Percentiles rank a stretch among this genome's conserved stretches.
phyloP scores from a whole-genome alignment of 2,888 invertebrate species.

The Andrena hattorfiana region DNA sequence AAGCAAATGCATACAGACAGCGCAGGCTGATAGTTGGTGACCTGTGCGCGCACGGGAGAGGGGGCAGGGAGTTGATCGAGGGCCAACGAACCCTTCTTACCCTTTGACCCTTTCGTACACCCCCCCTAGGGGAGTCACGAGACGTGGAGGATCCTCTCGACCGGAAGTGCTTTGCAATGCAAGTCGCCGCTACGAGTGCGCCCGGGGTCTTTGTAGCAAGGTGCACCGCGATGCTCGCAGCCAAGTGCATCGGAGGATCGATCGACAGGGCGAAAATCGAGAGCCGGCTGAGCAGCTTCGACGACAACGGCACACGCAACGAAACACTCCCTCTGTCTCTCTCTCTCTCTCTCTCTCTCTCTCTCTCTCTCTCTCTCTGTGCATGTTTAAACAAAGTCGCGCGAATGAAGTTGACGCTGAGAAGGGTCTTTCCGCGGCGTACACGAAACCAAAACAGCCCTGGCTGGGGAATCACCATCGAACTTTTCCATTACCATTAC shows the following conservation, averaged over 20 bases:
- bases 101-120: constrained; percentile 73
- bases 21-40: constrained; percentile 63
- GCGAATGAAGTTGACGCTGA: no score
- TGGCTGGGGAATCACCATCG: constrained; percentile 1
- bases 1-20: constrained; percentile 64
- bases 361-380: no score
- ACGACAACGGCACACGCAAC: constrained; percentile 18
- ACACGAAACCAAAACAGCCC: no score
- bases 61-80: constrained; percentile 64
- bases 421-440: background rate
- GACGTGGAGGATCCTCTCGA: constrained; percentile 69
- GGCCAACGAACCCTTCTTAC: constrained; percentile 80
- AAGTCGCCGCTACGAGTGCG: constrained; percentile 69
- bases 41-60: constrained; percentile 36
- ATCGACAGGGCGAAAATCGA: constrained; percentile 55
- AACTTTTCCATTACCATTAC: background rate
- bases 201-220: constrained; percentile 64
- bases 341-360: no score
- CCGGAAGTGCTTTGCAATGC: constrained; percentile 76
- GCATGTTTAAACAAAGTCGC: no score
- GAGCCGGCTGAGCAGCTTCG: constrained; percentile 22
- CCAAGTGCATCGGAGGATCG: constrained; percentile 64
- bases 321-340: background rate
- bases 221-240: constrained; percentile 58
- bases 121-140: constrained; percentile 51